Conservation (phyloP, 1,140 invertebrate species). For the Drosophila asahinai region DNA sequence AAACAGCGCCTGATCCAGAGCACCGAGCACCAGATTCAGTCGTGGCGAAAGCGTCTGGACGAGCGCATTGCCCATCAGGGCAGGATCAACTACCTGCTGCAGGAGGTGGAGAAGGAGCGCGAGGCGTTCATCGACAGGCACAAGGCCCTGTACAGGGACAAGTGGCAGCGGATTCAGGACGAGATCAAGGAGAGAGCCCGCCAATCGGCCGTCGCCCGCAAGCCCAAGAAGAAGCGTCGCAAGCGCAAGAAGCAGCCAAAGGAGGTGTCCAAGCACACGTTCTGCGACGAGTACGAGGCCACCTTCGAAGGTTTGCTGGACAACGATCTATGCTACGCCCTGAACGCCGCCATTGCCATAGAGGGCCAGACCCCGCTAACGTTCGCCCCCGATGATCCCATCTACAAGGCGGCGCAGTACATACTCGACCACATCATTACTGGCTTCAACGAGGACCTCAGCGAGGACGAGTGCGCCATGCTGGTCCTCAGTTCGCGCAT, state of each 20-base stretch:
- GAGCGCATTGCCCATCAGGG: conserved; percentile 70
- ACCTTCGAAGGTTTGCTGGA: conserved; percentile 73
- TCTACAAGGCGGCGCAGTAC: conserved; percentile 79
- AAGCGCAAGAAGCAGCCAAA: conserved; percentile 34
- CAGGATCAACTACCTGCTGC: conserved; percentile 52
- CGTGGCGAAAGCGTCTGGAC: conserved; percentile 69
- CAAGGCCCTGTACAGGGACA: conserved; percentile 51
- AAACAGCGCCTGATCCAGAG: conserved; percentile 47
- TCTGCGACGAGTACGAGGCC: conserved; percentile 67
- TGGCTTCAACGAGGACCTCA: conserved; percentile 67
- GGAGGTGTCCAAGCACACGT: conserved; percentile 35
- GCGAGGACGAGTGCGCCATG: conserved; percentile 59
- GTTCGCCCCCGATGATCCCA: conserved; percentile 70
- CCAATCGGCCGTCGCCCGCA: background rate
- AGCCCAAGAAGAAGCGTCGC: conserved; percentile 37
- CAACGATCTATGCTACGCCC: conserved; percentile 69
- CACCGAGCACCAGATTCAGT: conserved; percentile 61
- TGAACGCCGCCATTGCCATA: conserved; percentile 74
- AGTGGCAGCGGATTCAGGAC: conserved; percentile 71
- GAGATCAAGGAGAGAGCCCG: conserved; percentile 60
- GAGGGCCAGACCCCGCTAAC: conserved; percentile 55
- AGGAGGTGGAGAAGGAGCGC: conserved; percentile 54
- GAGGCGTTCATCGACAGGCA: conserved; percentile 67
- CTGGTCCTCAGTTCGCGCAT: conserved; percentile 52
- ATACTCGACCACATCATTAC: conserved; percentile 70